These are phyloP conservation scores for Alouatta palliata DNA, from an alignment of 2,113 vertebrate genomes.

Conservation along the genomic window DNA sequence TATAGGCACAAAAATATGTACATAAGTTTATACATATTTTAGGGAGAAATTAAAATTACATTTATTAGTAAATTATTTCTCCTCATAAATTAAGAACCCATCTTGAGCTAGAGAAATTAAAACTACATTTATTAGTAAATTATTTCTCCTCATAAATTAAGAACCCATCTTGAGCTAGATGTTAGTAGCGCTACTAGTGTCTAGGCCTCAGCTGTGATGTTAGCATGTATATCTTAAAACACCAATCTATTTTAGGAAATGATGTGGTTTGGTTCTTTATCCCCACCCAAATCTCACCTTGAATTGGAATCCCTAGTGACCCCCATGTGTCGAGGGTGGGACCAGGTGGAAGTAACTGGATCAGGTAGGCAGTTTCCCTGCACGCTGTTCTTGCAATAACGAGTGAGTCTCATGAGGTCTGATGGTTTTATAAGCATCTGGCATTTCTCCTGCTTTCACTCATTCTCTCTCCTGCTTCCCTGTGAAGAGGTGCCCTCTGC, in stretches of 20 bases:
- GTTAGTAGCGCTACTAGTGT: not conserved
- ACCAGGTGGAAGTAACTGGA: too few relatives aligned
- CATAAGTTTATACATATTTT: not conserved
- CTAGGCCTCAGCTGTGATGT: not conserved
- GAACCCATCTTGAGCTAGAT: not conserved
- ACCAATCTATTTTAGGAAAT: not conserved
- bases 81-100: not conserved
- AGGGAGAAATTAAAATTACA: not conserved
- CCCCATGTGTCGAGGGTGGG: too few relatives aligned
- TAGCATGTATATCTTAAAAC: not conserved
- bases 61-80: conserved; percentile 14
- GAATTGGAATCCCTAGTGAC: too few relatives aligned
- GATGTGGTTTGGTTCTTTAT: too few relatives aligned
- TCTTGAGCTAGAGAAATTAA: not conserved
- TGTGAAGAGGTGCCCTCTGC: too few relatives aligned
- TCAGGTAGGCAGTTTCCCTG: too few relatives aligned
- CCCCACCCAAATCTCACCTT: too few relatives aligned
- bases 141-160: conserved; percentile 13
- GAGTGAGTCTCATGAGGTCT: too few relatives aligned
- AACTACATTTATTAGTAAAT: not conserved
- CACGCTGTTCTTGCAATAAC: too few relatives aligned
- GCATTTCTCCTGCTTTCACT: too few relatives aligned
- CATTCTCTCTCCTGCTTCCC: too few relatives aligned
- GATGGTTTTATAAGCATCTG: too few relatives aligned
- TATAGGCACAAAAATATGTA: not conserved